Evolutionary conservation across 1,140 invertebrate genomes (phyloP), one percentile per base, ranked within the genome.

Genomic region (Laodelphax striatellus): DNA sequence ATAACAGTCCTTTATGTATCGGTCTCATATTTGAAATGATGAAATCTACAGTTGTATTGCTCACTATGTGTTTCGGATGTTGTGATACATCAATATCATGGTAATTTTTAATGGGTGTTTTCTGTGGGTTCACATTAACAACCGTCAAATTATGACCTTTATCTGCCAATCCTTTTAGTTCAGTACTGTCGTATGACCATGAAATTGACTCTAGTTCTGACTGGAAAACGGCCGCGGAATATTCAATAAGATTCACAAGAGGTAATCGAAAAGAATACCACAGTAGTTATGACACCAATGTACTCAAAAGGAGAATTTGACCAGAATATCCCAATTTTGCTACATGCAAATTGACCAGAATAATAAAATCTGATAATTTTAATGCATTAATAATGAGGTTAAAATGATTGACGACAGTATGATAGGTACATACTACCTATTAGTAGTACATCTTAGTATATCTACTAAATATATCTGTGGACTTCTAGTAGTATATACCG

Each of bases 151-250:
- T 75, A 64, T 84, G 82, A 2, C 81, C 55, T 55, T 77, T 74
- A 0, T 68, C 59, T 0, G 80, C 55, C 74, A 84, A 66, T 62
- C 78, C 79, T 16, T 78, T 76, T 2, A 0, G n/a, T n/a, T 16
- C 14, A 38, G 34, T 42, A 19, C 55, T 28, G 24, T 28, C 6
- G 2, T 79, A 79, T 53, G 81, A 73, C 64, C 83, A 83, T 22
- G 85, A 65, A 86, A 84, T 66, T 89, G 86, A 68, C 85, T 88
- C 76, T 79, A 1, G 83, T 80, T 0, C 77, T 71, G 61, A 83
- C 79, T 1, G 80, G 79, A n/a, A n/a, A 66, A 86, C 82, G 19
- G 86, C 67, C 0, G 77, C 83, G 88, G 70, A 64, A 90, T 65
- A 10, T 22, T 56, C n/a, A n/a, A 41, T 28, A 28, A n/a, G 21